Conservation (phyloP, 2,113 vertebrate species). For the Clarias magur region DNA sequence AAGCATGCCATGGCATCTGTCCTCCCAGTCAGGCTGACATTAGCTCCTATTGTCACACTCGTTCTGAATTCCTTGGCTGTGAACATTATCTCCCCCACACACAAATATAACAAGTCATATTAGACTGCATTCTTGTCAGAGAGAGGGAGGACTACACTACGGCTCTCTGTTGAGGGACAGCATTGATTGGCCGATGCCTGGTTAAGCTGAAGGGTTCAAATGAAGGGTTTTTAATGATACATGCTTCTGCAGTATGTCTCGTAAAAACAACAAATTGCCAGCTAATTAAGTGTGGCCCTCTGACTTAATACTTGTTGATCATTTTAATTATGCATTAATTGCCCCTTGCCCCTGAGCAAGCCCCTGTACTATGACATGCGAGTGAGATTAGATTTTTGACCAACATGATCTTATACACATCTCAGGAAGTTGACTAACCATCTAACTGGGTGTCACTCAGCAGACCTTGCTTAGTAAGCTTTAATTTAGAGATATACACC, state of each 20-base stretch:
- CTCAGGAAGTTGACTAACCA: background rate
- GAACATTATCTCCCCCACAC: constrained; percentile 61
- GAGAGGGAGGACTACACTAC: constrained; percentile 58
- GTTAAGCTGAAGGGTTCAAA: constrained; percentile 31
- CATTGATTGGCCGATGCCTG: constrained; percentile 52
- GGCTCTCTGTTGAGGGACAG: constrained; percentile 6
- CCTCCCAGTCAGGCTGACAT: constrained; percentile 47
- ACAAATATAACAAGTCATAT: constrained; percentile 64
- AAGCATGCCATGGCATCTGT: constrained; percentile 17
- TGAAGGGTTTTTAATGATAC: background rate
- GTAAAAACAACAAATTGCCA: constrained; percentile 30
- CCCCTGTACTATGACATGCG: constrained; percentile 28
- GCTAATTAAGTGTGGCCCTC: constrained; percentile 50
- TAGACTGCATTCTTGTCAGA: constrained; percentile 54
- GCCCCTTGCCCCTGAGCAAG: constrained; percentile 39
- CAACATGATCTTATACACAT: constrained; percentile 51
- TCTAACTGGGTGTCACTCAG: background rate
- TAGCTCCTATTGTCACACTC: constrained; percentile 52
- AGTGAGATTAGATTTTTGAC: constrained; percentile 36
- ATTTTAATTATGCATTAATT: constrained; percentile 38
- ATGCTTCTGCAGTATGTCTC: constrained; percentile 8
- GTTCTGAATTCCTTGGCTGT: constrained; percentile 44
- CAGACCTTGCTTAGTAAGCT: background rate
- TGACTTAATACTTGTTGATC: constrained; percentile 20
- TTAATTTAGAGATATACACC: background rate